Evolutionary conservation across 2,888 invertebrate genomes (phyloP).

Genomic region (Protophormia terraenovae): DNA sequence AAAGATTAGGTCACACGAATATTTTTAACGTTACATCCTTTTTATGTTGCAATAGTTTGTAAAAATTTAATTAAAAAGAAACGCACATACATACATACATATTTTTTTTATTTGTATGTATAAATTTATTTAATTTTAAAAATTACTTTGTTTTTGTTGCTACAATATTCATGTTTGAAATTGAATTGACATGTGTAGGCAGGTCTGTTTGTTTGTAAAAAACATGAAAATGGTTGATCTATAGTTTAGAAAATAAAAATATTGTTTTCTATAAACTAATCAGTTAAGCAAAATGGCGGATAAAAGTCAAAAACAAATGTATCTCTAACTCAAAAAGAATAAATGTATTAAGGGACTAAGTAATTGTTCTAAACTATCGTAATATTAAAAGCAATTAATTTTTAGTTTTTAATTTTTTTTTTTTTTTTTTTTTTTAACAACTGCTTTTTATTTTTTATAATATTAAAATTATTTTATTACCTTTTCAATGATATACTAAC

Average conservation of each 20-base stretch:
- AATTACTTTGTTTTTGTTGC: neutral
- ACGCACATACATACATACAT: no score
- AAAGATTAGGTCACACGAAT: slow-evolving; percentile 59
- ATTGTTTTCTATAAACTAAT: neutral
- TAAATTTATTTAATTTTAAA: slow-evolving; percentile 12
- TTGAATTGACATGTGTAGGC: slow-evolving; percentile 2
- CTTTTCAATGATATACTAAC: no score
- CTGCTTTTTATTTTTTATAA: no score
- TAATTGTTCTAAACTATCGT: no score
- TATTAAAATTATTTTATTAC: no score
- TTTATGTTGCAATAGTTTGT: slow-evolving; percentile 24
- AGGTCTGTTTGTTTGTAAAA: neutral
- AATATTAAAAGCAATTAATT: no score
- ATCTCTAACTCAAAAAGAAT: no score
- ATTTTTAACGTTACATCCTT: slow-evolving; percentile 30
- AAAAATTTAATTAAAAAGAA: neutral
- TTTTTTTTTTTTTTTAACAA: no score
- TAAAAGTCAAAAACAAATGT: no score
- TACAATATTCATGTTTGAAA: neutral
- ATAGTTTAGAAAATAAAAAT: neutral
- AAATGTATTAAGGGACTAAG: no score
- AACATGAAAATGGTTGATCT: slow-evolving; percentile 39
- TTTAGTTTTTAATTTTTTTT: no score
- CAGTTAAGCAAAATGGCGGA: no score
- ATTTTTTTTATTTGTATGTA: neutral